Base-by-base conservation (phyloP, 2,888 invertebrate genomes). In the Napeogenes sylphis region DNA sequence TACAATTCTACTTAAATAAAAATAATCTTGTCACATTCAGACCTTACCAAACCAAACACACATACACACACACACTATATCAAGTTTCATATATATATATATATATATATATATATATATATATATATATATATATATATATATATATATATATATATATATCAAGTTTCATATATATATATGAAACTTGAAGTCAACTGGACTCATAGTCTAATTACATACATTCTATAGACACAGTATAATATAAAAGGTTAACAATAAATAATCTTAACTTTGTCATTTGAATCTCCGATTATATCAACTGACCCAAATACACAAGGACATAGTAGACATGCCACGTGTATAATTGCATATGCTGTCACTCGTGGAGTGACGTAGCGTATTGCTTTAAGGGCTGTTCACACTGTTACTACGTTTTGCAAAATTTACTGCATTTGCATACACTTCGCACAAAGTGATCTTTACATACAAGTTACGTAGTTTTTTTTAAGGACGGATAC, bases 301-400 rank as follows among this genome's bases (percentile, higher is more conserved):
- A 35, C 10, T 51, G 51, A 51, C 51, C 51, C 30, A 6, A 51
- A 51, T 51, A 30, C 4, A 51, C 51, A 51, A 51, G 51, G 51
- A 51, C 51, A 61, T 55, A 53, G 57, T 59, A 63, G 57, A 65
- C 60, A 54, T 59, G 62, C 59, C 58, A 61, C 61, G 61, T 65
- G 61, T 65, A 65, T 63, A 65, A 65, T 65, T 63, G 67, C 61
- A 63, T 45, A 35, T n/a, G 51, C 63, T 57, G 65, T 63, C 65
- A 65, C 63, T 63, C 58, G 54, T 63, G 59, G 33, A 63, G 59
- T 63, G 63, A 63, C 46, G 63, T 60, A 57, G 57, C 57, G 46
- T 55, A 60, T 57, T 60, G 59, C 59, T 38, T 56, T 51, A 51
- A 51, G 51, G 10, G 51, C 30, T 51, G 30, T 51, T 30, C 30